Base-by-base conservation (phyloP, 2,797 vertebrate genomes). In the Acanthornis magna region DNA sequence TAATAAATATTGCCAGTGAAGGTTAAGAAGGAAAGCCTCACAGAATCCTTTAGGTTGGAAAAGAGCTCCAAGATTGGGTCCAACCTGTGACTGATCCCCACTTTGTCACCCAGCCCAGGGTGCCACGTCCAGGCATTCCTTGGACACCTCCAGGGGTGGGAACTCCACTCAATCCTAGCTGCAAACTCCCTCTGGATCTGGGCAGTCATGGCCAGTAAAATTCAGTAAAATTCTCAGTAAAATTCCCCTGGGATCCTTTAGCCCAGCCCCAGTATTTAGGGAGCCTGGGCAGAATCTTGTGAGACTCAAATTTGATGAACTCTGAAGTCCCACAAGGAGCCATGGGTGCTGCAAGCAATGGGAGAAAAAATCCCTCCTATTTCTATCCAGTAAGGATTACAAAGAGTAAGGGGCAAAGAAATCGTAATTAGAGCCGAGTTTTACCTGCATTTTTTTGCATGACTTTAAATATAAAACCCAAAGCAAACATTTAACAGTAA, bases 181-280 rank as follows among this genome's bases (percentile, higher is more conserved):
- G 32, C 8, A n/a, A n/a, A 40, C 21, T 60, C 43, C 45, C 30
- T 36, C 45, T 60, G 54, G 26, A 14, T 67, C 19, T 26, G 20
- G 23, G 7, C 16, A 7, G 15, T 26, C 20, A 1, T 1, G 36
- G 19, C 23, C 20, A 1, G 38, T 0, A 7, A 42, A 42, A 38
- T 38, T 38, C 38, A 38, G 38, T 38, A 11, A 38, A 38, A 38
- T 38, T 16, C n/a, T 22, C 6, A 58, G n/a, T 38, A 25, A 38
- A 57, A 43, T 32, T 54, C 54, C 30, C 1, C 3, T 68, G 51
- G 2, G 34, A 36, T 30, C 3, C 60, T 43, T 10, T 8, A 51
- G 73, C 45, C 36, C 36, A 65, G 60, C 61, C 5, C 42, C 32
- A 8, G 23, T 3, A 6, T 53, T 66, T 21, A n/a, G 23, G 63